A percentile compares a stretch with the other conserved stretches of the same genome.
phyloP scores from a whole-genome alignment of 2,797 vertebrate species.

The Pteronotus mesoamericanus region DNA sequence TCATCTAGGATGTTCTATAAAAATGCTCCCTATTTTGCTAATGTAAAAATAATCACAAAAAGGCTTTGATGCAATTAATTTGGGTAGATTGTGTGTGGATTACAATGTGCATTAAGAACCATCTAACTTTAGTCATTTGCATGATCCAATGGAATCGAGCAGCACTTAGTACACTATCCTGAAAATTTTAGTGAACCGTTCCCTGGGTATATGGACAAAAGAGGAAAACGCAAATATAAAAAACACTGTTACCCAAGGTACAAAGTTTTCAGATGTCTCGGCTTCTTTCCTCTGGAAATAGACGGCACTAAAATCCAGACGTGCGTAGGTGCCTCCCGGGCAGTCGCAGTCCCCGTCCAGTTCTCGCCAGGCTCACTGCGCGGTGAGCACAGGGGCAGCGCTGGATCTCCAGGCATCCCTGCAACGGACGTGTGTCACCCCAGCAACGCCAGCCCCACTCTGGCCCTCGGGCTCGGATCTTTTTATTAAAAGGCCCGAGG shows the following conservation, averaged over 20 bases:
- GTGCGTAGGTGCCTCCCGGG: background rate
- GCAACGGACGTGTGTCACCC: background rate
- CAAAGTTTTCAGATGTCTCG: background rate
- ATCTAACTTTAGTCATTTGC: background rate
- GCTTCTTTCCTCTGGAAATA: background rate
- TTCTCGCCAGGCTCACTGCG: background rate
- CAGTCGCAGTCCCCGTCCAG: background rate
- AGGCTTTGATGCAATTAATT: background rate
- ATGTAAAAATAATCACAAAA: background rate
- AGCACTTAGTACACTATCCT: background rate
- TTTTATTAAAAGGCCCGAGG: background rate
- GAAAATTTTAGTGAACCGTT: background rate
- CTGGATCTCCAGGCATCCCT: background rate
- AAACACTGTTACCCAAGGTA: background rate
- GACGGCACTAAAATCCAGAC: background rate
- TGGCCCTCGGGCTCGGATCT: background rate
- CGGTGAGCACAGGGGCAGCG: background rate
- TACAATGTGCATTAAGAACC: background rate
- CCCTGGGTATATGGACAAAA: background rate
- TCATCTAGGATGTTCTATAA: background rate
- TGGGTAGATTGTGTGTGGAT: background rate
- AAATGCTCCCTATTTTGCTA: background rate
- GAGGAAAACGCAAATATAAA: background rate
- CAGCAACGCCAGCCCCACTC: background rate
- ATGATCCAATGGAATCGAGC: background rate